A percentile compares a stretch with the other conserved stretches of the same genome.
Evolutionary conservation across 2,888 invertebrate genomes (phyloP).

Genomic region (Lepidochitona cinerea): DNA sequence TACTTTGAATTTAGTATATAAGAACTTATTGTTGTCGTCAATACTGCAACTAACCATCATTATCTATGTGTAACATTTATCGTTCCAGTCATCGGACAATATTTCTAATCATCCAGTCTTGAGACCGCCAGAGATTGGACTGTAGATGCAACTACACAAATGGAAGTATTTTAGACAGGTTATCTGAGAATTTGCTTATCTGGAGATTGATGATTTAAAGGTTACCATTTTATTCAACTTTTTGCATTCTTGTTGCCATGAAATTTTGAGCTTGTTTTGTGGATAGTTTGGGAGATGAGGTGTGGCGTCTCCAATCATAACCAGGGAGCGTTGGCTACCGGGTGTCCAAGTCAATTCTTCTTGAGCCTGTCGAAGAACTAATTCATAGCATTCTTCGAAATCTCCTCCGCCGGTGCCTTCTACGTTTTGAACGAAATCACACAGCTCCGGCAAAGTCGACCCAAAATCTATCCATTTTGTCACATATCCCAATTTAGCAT

Average conservation of each 20-base stretch:
- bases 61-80: too few relatives aligned
- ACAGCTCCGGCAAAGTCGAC: slow-evolving; percentile 38
- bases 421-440: slow-evolving; percentile 43
- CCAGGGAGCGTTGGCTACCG: slow-evolving; percentile 56
- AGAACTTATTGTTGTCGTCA: too few relatives aligned
- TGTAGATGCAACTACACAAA: too few relatives aligned
- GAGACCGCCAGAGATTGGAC: too few relatives aligned
- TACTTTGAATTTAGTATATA: too few relatives aligned
- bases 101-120: too few relatives aligned
- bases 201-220: too few relatives aligned
- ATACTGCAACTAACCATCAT: too few relatives aligned
- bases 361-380: slow-evolving; percentile 59
- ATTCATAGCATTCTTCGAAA: slow-evolving; percentile 65
- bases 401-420: slow-evolving; percentile 59
- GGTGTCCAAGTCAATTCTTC: slow-evolving; percentile 60
- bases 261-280: slow-evolving; percentile 45
- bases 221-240: slow-evolving; percentile 38
- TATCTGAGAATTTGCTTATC: too few relatives aligned
- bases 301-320: slow-evolving; percentile 65
- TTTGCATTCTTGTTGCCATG: slow-evolving; percentile 56
- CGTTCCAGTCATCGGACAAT: too few relatives aligned
- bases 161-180: too few relatives aligned
- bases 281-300: slow-evolving; percentile 56
- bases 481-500: slow-evolving; percentile 45
- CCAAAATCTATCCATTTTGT: slow-evolving; percentile 55